Evolutionary conservation across 2,113 vertebrate genomes (phyloP), one percentile per base, ranked within the genome.

Genomic region (Eudyptes chrysolophus): DNA sequence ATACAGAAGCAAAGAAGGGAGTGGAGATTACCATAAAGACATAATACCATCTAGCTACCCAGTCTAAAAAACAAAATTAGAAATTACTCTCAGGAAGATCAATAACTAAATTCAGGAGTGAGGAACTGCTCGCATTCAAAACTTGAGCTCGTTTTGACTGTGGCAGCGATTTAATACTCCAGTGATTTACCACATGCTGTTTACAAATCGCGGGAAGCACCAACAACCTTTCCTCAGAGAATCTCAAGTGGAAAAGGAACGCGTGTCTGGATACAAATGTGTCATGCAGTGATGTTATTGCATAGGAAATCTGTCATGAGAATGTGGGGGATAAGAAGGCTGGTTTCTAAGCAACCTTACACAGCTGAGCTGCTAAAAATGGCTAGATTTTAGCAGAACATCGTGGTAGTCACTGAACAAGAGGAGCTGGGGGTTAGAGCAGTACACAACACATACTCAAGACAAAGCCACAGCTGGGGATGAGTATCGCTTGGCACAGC

Each of bases 331-430:
- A 72, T 82, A 92, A 77, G 79, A 61, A 83, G 74, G 74, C 75
- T 97, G 52, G 97, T 96, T 97, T 96, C 97, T 95, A 97, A 94
- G 97, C 96, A 98, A 98, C 97, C 76, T 90, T 78, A 36, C 95
- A 77, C 93, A 97, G 89, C 94, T 93, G 88, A 97, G 77, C 87
- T 92, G 74, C 92, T 96, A 89, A 95, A 96, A 96, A 86, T 52
- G 69, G 54, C 71, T 90, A 89, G 82, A 84, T 86, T 96, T 97
- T 90, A 90, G 89, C 92, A 79, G 85, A 96, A 81, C 49, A 58
- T 86, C 70, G 94, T 93, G 70, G 75, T 51, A 90, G 70, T 49
- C 60, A 74, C 29, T 71, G 71, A 96, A 65, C 25, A 87, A 65
- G 76, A 69, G 27, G 61, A 89, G 22, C 2, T 87, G 64, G 27